phyloP scores from a whole-genome alignment of 2,797 vertebrate species.

The Alauda arvensis region DNA sequence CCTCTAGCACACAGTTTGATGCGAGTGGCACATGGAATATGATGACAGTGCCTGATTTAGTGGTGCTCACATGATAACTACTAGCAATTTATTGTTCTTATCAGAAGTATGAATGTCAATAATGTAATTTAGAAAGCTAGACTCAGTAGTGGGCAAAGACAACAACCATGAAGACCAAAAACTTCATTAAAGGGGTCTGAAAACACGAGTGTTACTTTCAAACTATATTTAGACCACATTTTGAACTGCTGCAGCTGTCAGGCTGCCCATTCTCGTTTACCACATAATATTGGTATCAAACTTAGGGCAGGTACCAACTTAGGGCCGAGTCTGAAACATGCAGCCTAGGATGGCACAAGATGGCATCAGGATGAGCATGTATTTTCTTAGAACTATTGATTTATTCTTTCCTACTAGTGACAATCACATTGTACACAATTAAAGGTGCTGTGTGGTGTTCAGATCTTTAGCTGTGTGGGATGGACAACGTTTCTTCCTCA shows the following conservation, averaged over 20 bases:
- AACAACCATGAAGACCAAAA: neutral
- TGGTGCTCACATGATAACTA: neutral
- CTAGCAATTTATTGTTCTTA: neutral
- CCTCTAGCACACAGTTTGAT: neutral
- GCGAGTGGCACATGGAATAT: neutral
- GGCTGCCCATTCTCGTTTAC: neutral
- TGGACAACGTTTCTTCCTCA: neutral
- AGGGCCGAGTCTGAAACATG: neutral
- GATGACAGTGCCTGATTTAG: neutral
- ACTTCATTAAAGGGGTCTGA: neutral
- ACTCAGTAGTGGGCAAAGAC: neutral
- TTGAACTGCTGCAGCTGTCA: neutral
- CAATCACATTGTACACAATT: neutral
- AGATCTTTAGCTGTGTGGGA: neutral
- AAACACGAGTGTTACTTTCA: neutral
- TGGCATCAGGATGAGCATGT: neutral
- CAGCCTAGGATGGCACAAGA: neutral
- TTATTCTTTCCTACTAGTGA: neutral
- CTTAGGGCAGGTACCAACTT: neutral
- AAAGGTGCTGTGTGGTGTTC: neutral
- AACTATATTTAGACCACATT: neutral
- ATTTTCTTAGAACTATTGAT: neutral
- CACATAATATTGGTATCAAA: neutral
- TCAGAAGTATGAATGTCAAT: neutral
- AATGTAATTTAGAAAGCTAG: neutral